These are phyloP conservation scores for Camelus bactrianus DNA, from an alignment of 2,113 vertebrate genomes.

Conservation along the genomic window DNA sequence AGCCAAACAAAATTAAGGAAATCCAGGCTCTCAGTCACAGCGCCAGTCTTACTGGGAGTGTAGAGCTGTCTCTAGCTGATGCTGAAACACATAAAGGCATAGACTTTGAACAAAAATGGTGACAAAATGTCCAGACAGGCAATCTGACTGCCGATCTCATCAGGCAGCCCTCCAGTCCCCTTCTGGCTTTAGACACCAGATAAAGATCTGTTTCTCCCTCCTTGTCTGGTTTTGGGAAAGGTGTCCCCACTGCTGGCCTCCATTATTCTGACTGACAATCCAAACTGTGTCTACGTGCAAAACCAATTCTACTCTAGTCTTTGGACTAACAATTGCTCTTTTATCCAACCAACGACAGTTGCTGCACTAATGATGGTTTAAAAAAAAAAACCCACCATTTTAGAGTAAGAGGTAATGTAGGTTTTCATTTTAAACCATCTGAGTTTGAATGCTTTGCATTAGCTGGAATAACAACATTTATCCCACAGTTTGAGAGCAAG, in stretches of 20 bases:
- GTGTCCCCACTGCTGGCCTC: neutral
- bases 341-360: conserved; percentile 36
- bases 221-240: conserved; percentile 55
- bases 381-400: neutral
- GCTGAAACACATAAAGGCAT: conserved; percentile 25
- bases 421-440: neutral
- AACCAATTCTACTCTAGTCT: conserved; percentile 44
- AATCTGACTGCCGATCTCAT: conserved; percentile 57
- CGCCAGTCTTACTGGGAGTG: neutral
- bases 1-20: neutral
- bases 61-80: neutral
- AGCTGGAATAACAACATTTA: neutral
- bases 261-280: conserved; percentile 72
- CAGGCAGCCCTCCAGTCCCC: conserved; percentile 43
- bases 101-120: conserved; percentile 5
- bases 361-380: neutral
- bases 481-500: neutral
- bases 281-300: conserved; percentile 50
- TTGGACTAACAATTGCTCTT: neutral
- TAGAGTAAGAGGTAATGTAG: neutral
- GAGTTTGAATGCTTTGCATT: neutral
- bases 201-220: conserved; percentile 54
- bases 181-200: conserved; percentile 49
- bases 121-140: conserved; percentile 54
- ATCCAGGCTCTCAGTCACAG: neutral